Evolutionary conservation across 2,797 vertebrate genomes (phyloP), one percentile per base, ranked within the genome.

Genomic region (Enteromius afrohamiltoni): DNA sequence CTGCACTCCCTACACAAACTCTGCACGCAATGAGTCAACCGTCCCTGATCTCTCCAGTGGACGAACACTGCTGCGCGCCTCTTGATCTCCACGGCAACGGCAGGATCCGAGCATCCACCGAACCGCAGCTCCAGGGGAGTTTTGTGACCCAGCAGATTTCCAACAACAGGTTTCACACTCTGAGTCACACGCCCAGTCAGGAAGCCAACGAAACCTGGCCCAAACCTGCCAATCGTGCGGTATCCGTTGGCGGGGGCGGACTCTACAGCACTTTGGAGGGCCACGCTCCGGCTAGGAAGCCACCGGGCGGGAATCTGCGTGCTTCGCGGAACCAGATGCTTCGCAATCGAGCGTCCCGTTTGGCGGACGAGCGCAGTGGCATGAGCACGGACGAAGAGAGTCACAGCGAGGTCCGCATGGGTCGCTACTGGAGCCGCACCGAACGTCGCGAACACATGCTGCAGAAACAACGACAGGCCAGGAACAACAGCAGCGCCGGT

Each of bases 331-430:
- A 89, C 87, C 92, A 93, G 86, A 87, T 95, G 77, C 89, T 96
- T 34, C 92, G 93, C 23, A 94, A 95, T 53, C 90, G 94, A 6
- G 95, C 95, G 0, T 91, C 92, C 5, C 92, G 92, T 70, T 88
- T 92, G 7, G 90, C 94, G 0, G 94, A 95, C 6, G 94, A 95
- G 79, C 92, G 92, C 23, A 93, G 93, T 0, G 91, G 94, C 10
- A 93, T 94, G 93, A 95, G 94, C 90, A 95, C 94, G 0, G 94
- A 95, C 0, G 95, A 95, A 47, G 95, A 95, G 45, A 92, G 87
- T 68, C 91, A 87, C 83, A 90, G 90, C 0, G 92, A 95, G 85
- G 89, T 94, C 53, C 89, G 93, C 70, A 85, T 90, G 74, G 93
- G 94, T 3, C 93, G 94, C 4, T 95, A 95, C 87, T 95, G 94